phyloP scores from a whole-genome alignment of 1,140 invertebrate species.

The Batillaria attramentaria region DNA sequence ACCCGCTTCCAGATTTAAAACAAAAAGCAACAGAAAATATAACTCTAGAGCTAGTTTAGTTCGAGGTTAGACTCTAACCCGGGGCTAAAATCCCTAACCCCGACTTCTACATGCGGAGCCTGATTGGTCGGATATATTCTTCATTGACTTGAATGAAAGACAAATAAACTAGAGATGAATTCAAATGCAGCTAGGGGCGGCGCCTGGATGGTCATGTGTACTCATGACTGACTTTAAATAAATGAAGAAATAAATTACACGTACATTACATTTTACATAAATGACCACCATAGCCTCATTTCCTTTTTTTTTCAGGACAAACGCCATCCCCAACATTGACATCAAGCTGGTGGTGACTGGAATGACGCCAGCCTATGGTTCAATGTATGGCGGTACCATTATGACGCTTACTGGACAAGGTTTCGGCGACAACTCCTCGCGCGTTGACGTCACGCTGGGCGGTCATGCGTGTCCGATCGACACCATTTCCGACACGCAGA shows the following conservation, averaged over 20 bases:
- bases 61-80: no score
- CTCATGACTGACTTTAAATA: neutral
- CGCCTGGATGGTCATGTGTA: no score
- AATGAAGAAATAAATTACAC: neutral
- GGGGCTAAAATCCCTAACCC: no score
- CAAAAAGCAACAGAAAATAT: no score
- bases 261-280: neutral
- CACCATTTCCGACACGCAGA: conserved; percentile 40
- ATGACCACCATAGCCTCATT: neutral
- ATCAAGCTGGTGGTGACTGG: conserved; percentile 48
- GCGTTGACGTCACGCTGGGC: conserved; percentile 55
- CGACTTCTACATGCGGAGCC: no score
- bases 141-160: neutral
- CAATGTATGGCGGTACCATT: conserved; percentile 61
- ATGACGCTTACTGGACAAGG: conserved; percentile 61
- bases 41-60: no score
- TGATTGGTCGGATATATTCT: no score
- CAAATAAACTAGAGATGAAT: neutral
- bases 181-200: no score
- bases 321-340: conserved; percentile 38
- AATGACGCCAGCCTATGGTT: conserved; percentile 57
- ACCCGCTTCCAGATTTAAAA: no score
- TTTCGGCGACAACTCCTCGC: conserved; percentile 45
- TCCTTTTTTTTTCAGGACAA: conserved; percentile 39
- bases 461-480: conserved; percentile 48